Base-by-base conservation (phyloP, 1,140 invertebrate genomes). In the Drosophila busckii region DNA sequence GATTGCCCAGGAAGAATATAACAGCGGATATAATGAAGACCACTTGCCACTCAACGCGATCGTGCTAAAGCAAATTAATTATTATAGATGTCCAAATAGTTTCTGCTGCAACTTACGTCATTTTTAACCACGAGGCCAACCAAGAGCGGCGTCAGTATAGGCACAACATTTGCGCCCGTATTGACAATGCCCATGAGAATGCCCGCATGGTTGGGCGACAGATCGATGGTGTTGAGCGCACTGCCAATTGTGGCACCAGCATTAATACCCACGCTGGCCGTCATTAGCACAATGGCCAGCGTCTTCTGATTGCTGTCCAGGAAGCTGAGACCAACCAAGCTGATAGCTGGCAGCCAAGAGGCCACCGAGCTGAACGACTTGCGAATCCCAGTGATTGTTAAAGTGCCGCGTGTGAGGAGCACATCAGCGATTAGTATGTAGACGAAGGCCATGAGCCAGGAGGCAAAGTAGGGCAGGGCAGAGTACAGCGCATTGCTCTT, bases 381-480 rank as follows among this genome's bases (percentile, higher is more conserved):
- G 37, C 93, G 89, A 0, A 90, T 86, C 1, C 84, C 70, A 0
- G 88, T 90, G 7, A 90, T 86, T 1, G 89, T 87, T 0, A 91
- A 64, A 54, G 88, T 87, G 10, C 89, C 88, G 34, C 89, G 91
- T 10, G 87, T 89, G 0, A 92, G 82, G 1, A 93, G 83, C 12
- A 86, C 90, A 75, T 94, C 93, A 0, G 92, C 89, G 0, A 91
- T 28, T 61, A 89, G 90, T 8, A 93, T 91, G 5, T 92, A 88
- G 0, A 91, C 88, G 25, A 94, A 91, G 29, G 92, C 91, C 29
- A 93, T 71, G 0, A 94, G 45, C 90, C 92, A 94, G 88, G 93
- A 93, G 0, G 89, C 90, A 1, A 94, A 71, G 73, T 97, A 97
- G 0, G 96, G 96, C 3, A 97, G 78, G 0, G 95, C 93, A 12